These are phyloP conservation scores for Hemiscyllium ocellatum DNA, from an alignment of 2,113 vertebrate species.

Conservation along the genomic window DNA sequence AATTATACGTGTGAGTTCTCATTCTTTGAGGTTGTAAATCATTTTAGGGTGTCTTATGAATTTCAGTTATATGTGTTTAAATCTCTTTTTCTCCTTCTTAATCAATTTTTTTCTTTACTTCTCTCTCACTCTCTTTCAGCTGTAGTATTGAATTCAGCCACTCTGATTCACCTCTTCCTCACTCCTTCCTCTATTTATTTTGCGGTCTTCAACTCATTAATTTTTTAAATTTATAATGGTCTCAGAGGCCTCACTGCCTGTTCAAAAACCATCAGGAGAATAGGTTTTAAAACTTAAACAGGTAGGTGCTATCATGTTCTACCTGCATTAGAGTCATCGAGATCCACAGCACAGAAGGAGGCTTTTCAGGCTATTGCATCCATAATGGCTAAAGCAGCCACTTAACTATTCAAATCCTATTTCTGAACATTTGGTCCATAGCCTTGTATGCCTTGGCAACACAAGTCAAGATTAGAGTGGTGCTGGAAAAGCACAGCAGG, in stretches of 20 bases:
- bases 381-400: no score
- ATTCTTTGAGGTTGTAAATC: not conserved
- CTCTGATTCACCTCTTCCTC: not conserved
- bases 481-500: no score
- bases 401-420: no score
- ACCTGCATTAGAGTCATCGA: not conserved
- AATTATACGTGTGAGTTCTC: not conserved
- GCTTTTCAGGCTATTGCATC: no score
- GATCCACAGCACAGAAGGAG: no score
- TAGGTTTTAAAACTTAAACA: not conserved
- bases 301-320: not conserved
- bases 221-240: not conserved
- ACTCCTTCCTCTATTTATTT: not conserved
- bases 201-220: not conserved
- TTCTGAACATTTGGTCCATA: no score
- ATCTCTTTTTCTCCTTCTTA: not conserved
- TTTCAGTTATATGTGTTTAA: no score
- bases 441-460: no score
- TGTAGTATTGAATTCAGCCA: not conserved
- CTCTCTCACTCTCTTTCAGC: not conserved
- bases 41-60: not conserved
- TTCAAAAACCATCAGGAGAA: not conserved
- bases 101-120: not conserved
- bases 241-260: no score
- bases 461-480: no score